Evolutionary conservation across 2,888 invertebrate species (phyloP), one percentile per base, ranked within the genome.

Genomic region (Tenthredo notha): DNA sequence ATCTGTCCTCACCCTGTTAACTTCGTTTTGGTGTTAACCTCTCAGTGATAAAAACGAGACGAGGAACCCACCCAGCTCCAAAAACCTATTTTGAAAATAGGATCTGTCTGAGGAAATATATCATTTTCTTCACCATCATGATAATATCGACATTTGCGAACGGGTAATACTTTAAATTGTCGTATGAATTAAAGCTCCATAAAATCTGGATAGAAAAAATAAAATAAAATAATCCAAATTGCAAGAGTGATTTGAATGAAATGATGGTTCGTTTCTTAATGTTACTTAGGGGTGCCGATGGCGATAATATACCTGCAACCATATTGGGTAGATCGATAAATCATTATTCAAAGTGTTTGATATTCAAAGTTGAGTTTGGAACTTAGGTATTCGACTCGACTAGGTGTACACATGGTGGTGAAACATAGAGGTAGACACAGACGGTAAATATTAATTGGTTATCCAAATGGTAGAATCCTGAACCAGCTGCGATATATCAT

Each of bases 1-100:
- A 92, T 92, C 91, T 91, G 91, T 90, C 91, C 90, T 87, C 87
- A 87, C 90, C 88, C 88, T 89, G 91, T 91, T 92, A 92, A 92
- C 92, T 91, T 89, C 89, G 89, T 90, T 90, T 92, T 92, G 88
- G 87, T 88, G 90, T 83, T 83, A 83, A 83, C 65, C 83, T 77
- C 61, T 61, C 80, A 50, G 58, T 80, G 77, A 80, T 80, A 80
- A 80, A 80, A 40, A 3, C 61, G 25, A 40, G 33, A 21, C 54
- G 40, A n/a, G 61, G 15, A 54, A n/a, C n/a, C 50, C 50, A 10
- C 29, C 54, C 47, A 21, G 43, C n/a, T 3, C 40, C 43, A 43
- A 9, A 9, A 43, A 74, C 72, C 40, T 74, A 74, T 74, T 43
- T 74, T 21, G 40, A 15, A 74, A 74, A 74, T 74, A 74, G 43